Evolutionary conservation across 2,113 vertebrate genomes (phyloP).

Genomic region (Leiothrix lutea): DNA sequence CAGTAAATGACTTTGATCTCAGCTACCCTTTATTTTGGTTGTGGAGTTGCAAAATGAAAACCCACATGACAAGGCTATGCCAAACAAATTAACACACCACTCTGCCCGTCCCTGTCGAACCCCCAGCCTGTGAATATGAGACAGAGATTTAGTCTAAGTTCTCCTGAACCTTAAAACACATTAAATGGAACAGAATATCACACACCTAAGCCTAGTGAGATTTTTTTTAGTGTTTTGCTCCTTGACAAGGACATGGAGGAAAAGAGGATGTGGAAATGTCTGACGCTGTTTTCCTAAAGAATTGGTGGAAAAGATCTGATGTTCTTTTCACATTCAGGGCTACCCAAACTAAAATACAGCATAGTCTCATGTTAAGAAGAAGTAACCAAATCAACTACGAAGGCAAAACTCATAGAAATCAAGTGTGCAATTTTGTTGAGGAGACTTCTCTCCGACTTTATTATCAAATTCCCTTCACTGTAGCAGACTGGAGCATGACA

Average conservation of each 20-base stretch:
- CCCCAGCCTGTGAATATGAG: neutral
- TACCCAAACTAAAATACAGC: neutral
- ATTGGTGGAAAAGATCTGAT: neutral
- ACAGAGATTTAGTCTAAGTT: neutral
- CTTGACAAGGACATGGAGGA: neutral
- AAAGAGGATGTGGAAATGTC: neutral
- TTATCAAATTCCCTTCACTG: neutral
- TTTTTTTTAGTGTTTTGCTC: neutral
- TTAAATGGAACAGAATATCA: neutral
- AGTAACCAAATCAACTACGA: neutral
- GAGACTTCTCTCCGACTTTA: neutral
- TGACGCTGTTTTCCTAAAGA: neutral
- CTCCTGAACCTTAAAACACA: neutral
- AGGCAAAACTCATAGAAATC: neutral
- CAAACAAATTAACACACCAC: conserved; percentile 4
- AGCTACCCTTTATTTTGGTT: conserved; percentile 57
- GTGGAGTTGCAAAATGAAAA: conserved; percentile 60
- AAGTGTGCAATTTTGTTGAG: neutral
- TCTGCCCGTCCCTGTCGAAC: neutral
- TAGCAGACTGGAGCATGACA: neutral
- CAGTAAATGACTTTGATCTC: conserved; percentile 46
- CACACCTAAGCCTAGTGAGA: neutral
- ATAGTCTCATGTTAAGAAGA: neutral
- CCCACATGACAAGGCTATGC: conserved; percentile 54
- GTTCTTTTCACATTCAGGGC: neutral